Evolutionary conservation across 2,797 vertebrate species (phyloP).

Genomic region (Phoeniculus purpureus): DNA sequence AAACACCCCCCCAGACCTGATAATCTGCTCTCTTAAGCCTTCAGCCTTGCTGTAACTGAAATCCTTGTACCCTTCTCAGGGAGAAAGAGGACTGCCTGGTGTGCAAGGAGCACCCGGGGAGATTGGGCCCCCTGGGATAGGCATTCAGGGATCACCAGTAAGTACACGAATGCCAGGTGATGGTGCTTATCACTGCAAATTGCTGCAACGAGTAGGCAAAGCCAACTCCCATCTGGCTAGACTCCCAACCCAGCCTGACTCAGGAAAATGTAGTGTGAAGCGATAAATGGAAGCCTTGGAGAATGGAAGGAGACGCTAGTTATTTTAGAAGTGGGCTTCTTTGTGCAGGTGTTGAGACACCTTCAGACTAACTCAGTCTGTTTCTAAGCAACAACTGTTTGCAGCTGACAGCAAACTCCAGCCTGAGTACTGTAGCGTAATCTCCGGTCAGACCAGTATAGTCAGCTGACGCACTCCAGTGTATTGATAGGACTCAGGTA

Average conservation of each 20-base stretch:
- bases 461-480: neutral
- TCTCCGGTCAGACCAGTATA: neutral
- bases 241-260: neutral
- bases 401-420: neutral
- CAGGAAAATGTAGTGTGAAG: neutral
- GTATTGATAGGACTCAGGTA: neutral
- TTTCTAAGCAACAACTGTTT: neutral
- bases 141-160: slow-evolving; percentile 84
- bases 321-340: neutral
- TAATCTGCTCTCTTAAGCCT: neutral
- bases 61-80: slow-evolving; percentile 77
- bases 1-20: neutral
- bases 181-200: neutral
- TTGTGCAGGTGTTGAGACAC: neutral
- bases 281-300: neutral
- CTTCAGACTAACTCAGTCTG: neutral
- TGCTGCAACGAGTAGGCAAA: neutral
- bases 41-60: slow-evolving; percentile 4
- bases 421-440: neutral
- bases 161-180: slow-evolving; percentile 65
- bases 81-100: slow-evolving; percentile 94
- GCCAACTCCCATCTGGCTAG: neutral
- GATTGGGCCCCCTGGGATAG: slow-evolving; percentile 86
- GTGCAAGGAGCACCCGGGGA: slow-evolving; percentile 91
- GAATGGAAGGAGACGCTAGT: neutral